These are phyloP conservation scores for Mythimna ferrago DNA, from an alignment of 2,888 invertebrate genomes.

Conservation along the genomic window DNA sequence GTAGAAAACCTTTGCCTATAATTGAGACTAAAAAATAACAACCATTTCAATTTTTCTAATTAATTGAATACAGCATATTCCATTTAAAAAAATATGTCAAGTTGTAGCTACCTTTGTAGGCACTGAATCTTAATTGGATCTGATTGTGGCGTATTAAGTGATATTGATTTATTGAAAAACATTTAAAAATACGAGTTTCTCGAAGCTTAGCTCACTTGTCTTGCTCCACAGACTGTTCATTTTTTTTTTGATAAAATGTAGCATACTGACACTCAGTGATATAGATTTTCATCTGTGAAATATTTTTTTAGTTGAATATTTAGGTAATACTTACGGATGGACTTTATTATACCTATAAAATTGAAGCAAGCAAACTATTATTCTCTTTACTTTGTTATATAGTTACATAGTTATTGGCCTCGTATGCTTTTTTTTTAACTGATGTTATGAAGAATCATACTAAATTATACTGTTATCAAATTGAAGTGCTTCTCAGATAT, in stretches of 20 bases:
- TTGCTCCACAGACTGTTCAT: not conserved
- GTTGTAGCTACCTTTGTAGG: not conserved
- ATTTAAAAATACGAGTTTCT: not conserved
- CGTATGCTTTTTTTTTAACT: not conserved
- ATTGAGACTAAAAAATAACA: too few species aligned
- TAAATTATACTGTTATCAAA: not conserved
- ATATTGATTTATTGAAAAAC: not conserved
- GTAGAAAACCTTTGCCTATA: not conserved
- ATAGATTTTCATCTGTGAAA: too few species aligned
- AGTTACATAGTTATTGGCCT: not conserved
- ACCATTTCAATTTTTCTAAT: not conserved
- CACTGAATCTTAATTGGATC: not conserved
- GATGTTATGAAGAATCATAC: not conserved
- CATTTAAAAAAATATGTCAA: not conserved
- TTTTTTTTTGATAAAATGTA: not conserved
- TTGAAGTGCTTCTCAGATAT: not conserved
- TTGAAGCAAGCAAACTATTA: not conserved
- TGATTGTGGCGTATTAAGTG: not conserved
- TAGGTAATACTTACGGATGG: not conserved
- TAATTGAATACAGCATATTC: not conserved
- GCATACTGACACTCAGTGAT: not conserved
- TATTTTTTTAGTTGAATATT: too few species aligned
- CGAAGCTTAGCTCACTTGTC: too few species aligned
- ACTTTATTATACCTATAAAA: too few species aligned
- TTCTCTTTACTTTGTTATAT: not conserved